Percentiles rank a stretch among this genome's conserved stretches.
Evolutionary conservation across 2,113 vertebrate species (phyloP).

Genomic region (Cacatua alba): DNA sequence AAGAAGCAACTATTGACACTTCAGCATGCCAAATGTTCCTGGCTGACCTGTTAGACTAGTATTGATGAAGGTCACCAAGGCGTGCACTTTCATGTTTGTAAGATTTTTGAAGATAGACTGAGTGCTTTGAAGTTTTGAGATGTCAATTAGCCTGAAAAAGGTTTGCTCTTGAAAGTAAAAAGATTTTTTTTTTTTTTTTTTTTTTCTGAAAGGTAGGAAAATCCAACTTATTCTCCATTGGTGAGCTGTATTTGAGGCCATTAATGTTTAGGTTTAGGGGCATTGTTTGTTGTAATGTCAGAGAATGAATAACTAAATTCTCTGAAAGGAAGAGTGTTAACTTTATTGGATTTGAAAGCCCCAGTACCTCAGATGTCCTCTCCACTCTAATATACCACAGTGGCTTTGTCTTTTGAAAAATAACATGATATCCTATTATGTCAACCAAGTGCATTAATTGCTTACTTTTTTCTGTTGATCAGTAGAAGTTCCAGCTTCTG

Average conservation of each 20-base stretch:
- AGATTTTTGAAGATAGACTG: neutral
- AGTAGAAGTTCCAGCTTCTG: neutral
- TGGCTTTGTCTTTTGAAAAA: neutral
- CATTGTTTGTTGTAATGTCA: neutral
- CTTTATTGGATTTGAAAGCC: neutral
- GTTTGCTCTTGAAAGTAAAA: neutral
- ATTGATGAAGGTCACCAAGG: neutral
- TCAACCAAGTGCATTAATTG: neutral
- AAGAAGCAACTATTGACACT: neutral
- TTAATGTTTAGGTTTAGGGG: neutral
- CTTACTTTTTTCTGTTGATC: neutral
- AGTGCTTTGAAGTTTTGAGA: slow-evolving; percentile 8
- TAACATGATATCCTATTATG: neutral
- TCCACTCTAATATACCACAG: neutral
- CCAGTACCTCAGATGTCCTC: neutral
- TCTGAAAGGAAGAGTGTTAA: neutral
- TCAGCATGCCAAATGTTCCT: neutral
- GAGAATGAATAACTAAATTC: neutral
- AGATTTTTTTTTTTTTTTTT: neutral
- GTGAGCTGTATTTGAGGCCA: neutral
- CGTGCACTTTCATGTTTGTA: neutral
- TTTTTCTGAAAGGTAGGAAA: neutral
- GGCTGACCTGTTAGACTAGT: neutral
- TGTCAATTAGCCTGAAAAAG: neutral
- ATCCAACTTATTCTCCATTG: neutral